Conservation (phyloP, 2,797 vertebrate genomes). For the Clarias fuscus region DNA sequence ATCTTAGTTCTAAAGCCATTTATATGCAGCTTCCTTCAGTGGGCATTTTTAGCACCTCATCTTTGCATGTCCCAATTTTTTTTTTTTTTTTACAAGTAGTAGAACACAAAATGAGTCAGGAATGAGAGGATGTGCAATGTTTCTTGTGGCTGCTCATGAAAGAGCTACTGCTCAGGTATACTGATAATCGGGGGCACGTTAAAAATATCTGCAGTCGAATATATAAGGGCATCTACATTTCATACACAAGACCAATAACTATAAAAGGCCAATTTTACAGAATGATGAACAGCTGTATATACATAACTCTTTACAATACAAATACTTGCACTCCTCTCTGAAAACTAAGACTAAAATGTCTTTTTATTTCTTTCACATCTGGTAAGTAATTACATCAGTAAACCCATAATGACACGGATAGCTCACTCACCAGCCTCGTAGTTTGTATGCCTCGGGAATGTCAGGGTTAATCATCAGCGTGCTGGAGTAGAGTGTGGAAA, state of each 20-base stretch:
- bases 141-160: background rate
- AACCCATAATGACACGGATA: background rate
- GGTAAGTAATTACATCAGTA: slow-evolving; percentile 11
- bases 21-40: slow-evolving; percentile 59
- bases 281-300: background rate
- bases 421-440: slow-evolving; percentile 89
- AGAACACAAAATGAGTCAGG: slow-evolving; percentile 23
- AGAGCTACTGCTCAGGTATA: background rate
- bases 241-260: background rate
- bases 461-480: slow-evolving; percentile 94
- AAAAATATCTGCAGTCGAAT: background rate
- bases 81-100: slow-evolving; percentile 31
- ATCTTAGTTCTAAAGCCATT: slow-evolving; percentile 67
- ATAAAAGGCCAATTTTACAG: background rate
- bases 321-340: background rate
- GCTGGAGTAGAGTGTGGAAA: slow-evolving; percentile 89
- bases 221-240: background rate
- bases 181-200: background rate
- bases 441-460: slow-evolving; percentile 92
- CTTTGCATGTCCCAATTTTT: slow-evolving; percentile 47
- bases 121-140: background rate
- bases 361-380: background rate
- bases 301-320: background rate
- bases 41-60: slow-evolving; percentile 53
- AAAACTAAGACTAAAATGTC: background rate